Evolutionary conservation across 2,888 invertebrate genomes (phyloP), one percentile per base, ranked within the genome.

Genomic region (Eristalis pertinax): DNA sequence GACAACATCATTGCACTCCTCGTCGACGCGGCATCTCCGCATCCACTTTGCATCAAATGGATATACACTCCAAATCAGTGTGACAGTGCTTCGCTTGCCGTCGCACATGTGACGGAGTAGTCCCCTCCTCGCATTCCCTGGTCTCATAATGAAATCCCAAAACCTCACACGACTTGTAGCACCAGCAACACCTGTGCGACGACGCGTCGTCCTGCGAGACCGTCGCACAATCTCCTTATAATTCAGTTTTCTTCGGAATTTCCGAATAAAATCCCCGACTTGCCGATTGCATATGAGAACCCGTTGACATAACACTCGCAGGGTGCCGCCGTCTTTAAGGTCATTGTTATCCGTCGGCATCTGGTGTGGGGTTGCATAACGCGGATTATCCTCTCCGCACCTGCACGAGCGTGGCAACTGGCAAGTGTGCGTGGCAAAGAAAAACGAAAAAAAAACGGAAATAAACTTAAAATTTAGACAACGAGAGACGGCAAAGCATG

Each of bases 401-500:
- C 7, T 0, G 8, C 19, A 19, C 50, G 7, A 19, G 50, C 7
- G n/a, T 50, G 50, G 26, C 26, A 26, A n/a, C n/a, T n/a, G n/a
- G n/a, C n/a, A n/a, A 26, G 43, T n/a, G 43, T n/a, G 58, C 24
- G 60, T 24, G 1, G n/a, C 11, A 24, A 24, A 60, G 10, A n/a
- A n/a, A n/a, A n/a, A n/a, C n/a, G n/a, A n/a, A n/a, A n/a, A n/a
- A 26, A 24, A 26, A n/a, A 50, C 8, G n/a, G 7, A 19, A 19
- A 43, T 15, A 43, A 50, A 50, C 50, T 50, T 2, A 19, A 32
- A 50, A 50, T 19, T 19, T 26, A 60, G 38, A 62, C 24, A 32
- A 58, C 41, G 29, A 22, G 19, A 43, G 58, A 79, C 22, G 41
- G 32, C 22, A 56, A 68, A 72, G 79, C 70, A 67, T 74, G 60